These are phyloP conservation scores for Pterophyllum scalare DNA, from an alignment of 2,113 vertebrate genomes.

Conservation along the genomic window DNA sequence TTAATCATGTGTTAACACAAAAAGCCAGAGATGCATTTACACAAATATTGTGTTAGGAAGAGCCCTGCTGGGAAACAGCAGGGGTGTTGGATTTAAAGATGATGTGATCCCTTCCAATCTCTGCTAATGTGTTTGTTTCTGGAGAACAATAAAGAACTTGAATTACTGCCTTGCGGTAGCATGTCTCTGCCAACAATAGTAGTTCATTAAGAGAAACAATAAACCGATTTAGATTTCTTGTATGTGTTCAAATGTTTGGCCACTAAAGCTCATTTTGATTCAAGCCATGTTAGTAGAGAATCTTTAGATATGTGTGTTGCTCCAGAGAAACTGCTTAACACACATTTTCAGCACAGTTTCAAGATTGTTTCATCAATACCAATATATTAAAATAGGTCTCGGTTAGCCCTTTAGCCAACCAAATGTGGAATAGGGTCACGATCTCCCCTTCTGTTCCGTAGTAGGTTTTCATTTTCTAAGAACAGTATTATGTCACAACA, in stretches of 20 bases:
- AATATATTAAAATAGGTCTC: no score
- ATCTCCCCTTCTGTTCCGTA: not conserved
- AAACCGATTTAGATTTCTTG: not conserved
- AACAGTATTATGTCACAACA: not conserved
- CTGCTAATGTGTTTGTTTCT: slow-evolving; percentile 60
- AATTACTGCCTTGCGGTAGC: not conserved
- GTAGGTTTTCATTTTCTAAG: not conserved
- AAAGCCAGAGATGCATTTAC: not conserved
- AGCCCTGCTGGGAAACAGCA: slow-evolving; percentile 7
- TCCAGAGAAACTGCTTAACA: not conserved
- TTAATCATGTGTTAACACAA: slow-evolving; percentile 47
- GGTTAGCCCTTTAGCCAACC: not conserved
- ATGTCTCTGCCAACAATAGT: not conserved
- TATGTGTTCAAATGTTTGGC: not conserved
- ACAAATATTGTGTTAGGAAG: slow-evolving; percentile 1
- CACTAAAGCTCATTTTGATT: not conserved
- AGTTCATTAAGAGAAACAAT: not conserved
- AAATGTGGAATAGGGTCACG: not conserved
- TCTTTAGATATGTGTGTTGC: no score
- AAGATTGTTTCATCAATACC: not conserved
- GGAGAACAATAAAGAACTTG: slow-evolving; percentile 21
- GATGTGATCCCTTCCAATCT: slow-evolving; percentile 37
- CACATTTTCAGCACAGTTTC: not conserved
- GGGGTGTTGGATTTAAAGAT: slow-evolving; percentile 30
- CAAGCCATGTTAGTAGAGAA: not conserved